These are phyloP conservation scores for Dryoscopus gambensis DNA, from an alignment of 2,113 vertebrate species.

Conservation along the genomic window DNA sequence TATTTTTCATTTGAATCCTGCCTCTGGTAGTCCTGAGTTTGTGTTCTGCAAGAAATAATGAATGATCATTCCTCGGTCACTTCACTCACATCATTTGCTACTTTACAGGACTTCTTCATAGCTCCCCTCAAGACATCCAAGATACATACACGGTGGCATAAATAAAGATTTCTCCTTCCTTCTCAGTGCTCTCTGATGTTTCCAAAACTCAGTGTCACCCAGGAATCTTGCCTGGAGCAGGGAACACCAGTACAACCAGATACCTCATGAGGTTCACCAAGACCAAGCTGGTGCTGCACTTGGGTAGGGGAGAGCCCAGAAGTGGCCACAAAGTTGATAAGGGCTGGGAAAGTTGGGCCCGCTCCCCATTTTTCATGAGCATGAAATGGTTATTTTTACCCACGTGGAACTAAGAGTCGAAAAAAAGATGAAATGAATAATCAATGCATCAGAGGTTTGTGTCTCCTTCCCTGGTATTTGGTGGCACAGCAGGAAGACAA, in stretches of 20 bases:
- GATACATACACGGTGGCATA: no score
- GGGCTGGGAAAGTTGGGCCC: not conserved
- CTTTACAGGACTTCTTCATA: not conserved
- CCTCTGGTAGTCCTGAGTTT: not conserved
- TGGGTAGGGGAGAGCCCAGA: not conserved
- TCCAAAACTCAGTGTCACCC: not conserved
- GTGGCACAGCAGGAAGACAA: not conserved
- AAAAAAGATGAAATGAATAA: not conserved
- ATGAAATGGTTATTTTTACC: not conserved
- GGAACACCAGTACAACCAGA: not conserved
- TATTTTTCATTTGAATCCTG: not conserved
- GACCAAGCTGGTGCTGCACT: not conserved
- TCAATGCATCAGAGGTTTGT: not conserved
- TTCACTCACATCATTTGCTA: not conserved
- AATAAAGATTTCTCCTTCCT: not conserved
- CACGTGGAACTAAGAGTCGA: not conserved
- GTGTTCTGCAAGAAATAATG: not conserved
- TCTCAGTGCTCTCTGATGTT: not conserved
- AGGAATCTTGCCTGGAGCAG: not conserved
- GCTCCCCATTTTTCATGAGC: not conserved
- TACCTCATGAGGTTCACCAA: not conserved
- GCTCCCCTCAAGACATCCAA: not conserved
- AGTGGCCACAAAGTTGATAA: not conserved
- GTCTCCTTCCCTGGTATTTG: fast-evolving
- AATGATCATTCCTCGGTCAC: not conserved